Base-by-base conservation (phyloP, 92 coral and sea anemone species). In the Zoanthus solanderi region DNA sequence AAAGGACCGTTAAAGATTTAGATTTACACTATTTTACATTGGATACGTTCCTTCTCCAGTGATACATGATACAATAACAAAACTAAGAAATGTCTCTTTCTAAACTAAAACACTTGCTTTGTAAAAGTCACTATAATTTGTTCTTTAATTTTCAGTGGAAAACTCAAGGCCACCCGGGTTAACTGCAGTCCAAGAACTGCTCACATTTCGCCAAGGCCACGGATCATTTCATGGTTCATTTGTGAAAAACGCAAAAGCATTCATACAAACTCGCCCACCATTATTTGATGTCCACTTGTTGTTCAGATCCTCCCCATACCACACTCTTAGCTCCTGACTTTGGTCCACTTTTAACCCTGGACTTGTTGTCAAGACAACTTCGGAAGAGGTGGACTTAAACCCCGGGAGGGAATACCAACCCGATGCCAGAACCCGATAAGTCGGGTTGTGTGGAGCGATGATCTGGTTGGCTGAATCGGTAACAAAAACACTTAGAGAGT, bases 281-380 rank as follows among this genome's bases (percentile, higher is more conserved):
- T 78, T 57, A 30, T 78, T 14, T 6, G 1, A 12, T 29, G 10
- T 0, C 1, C 15, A 15, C 18, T 5, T 7, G 15, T 16, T 30
- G 5, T 57, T 37, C 68, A 78, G 57, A 37, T 57, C 83, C 29
- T 78, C 83, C 1, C 83, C 83, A 42, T 78, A 78, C 83, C 71
- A 78, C 30, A 78, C 54, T 13, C 71, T 65, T 31, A 78, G 15
- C 48, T 78, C 69, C 32, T 56, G 48, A 29, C 16, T 52, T 58
- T 57, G 56, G 48, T 30, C 83, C 50, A 31, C 29, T 6, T 42
- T 78, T 31, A 54, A 78, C 13, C 7, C 15, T 14, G 69, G 52
- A 23, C 53, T 29, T 15, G 69, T 31, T 9, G 56, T 29, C 71
- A 57, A 30, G 30, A 57, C 71, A 78, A 78, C 30, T 29, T 58